Conservation (phyloP, 2,113 vertebrate species). For the Apaloderma vittatum region DNA sequence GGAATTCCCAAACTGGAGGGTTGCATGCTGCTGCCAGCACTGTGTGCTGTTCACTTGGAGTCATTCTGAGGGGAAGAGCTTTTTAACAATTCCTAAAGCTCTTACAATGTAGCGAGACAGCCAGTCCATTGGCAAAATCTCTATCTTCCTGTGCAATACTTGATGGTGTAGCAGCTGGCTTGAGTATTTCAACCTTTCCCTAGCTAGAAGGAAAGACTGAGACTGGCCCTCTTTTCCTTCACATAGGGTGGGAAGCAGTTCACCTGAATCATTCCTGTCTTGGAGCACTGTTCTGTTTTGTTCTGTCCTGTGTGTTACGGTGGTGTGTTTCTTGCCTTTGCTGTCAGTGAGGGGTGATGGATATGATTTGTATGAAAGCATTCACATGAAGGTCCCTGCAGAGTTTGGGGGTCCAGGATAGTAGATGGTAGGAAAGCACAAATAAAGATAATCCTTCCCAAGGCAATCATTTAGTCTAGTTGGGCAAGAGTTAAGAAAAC, state of each 20-base stretch:
- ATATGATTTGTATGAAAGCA: neutral
- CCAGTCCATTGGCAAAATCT: neutral
- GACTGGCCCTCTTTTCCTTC: neutral
- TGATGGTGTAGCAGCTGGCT: neutral
- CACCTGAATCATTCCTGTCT: neutral
- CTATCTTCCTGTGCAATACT: neutral
- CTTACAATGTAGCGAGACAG: neutral
- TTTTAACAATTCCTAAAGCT: neutral
- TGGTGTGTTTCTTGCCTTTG: constrained; percentile 24
- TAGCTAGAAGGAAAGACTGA: neutral
- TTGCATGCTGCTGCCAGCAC: neutral
- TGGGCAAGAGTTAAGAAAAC: neutral
- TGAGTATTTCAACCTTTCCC: neutral
- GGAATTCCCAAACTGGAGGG: neutral
- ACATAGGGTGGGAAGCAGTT: neutral
- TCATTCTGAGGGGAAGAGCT: neutral
- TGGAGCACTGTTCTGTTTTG: neutral
- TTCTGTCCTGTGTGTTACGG: neutral
- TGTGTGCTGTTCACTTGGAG: neutral
- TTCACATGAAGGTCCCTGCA: neutral
- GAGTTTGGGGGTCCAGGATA: neutral
- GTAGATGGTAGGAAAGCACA: constrained; percentile 15
- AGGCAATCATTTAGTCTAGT: neutral
- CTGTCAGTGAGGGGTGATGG: neutral
- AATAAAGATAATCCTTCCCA: constrained; percentile 3